Base-by-base conservation (phyloP, 2,113 vertebrate genomes). In the Oceanites oceanicus region DNA sequence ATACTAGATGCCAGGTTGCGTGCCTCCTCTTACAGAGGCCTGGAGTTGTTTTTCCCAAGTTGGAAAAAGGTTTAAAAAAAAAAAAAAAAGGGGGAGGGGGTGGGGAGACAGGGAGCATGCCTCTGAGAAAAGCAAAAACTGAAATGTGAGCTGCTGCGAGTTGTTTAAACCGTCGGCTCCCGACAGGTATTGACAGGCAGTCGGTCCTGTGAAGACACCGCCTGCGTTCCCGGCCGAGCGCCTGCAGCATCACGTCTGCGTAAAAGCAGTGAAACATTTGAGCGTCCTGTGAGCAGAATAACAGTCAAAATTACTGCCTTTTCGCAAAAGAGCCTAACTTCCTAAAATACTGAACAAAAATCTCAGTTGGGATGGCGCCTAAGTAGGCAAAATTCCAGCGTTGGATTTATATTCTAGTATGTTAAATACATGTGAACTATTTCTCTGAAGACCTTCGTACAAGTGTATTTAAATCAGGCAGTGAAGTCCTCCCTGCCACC, bases 141-240 rank as follows among this genome's bases (percentile, higher is more conserved):
- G 68, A 21, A 67, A 45, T 15, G 59, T 36, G 86, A 91, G 86
- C 52, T 68, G 52, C 61, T 55, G 63, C 14, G 71, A 89, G 90
- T 25, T 85, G 61, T 50, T 81, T 38, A 42, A 49, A 6, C 71
- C 75, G 74, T 20, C 52, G 9, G 44, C 56, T 86, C 66, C 73
- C 2, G 4, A 18, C 83, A 95, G 91, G 88, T 88, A 86, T 38
- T 74, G 72, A 49, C 92, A 95, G 94, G 86, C 66, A 15, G 94
- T 83, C 66, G 14, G 32, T 52, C 1, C 74, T 53, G 59, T 12
- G 59, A 52, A 82, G 83, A 29, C 65, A 30, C 67, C 8, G 17
- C 34, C 44, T 55, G 56, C 55, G 4, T 87, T 30, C 36, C 61
- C 34, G 45, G 12, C 49, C 61, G 17, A n/a, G 29, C 29, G 75